These are phyloP conservation scores for Upupa epops DNA, from an alignment of 2,113 vertebrate species.

Conservation along the genomic window DNA sequence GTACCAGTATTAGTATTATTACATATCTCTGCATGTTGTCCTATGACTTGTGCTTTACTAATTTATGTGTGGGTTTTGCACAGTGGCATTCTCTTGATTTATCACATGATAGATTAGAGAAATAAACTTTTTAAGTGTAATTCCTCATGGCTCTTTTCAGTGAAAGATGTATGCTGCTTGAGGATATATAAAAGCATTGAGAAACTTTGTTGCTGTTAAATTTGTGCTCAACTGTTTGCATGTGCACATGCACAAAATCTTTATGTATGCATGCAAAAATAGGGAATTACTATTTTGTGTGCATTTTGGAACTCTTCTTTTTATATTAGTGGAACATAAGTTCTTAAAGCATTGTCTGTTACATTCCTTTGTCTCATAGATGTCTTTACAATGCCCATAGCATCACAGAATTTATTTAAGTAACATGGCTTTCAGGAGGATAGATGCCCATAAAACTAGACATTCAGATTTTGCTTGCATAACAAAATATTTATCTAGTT, in stretches of 20 bases:
- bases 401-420: neutral
- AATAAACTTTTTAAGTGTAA: neutral
- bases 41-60: neutral
- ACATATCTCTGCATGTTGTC: neutral
- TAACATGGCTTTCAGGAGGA: neutral
- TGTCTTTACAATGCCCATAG: neutral
- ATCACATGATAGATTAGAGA: neutral
- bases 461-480: neutral
- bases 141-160: neutral
- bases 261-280: neutral
- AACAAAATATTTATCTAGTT: neutral
- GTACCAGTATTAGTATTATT: neutral
- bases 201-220: neutral
- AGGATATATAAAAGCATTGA: neutral
- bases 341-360: neutral
- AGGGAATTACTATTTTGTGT: neutral
- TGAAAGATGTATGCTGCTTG: neutral
- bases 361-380: neutral
- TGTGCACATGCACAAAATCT: neutral
- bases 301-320: neutral
- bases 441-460: neutral
- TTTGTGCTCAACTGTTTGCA: neutral
- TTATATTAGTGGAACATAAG: neutral
- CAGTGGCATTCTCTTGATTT: neutral
- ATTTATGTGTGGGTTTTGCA: neutral